Base-by-base conservation (phyloP, 2,888 invertebrate genomes). In the Nineta flava region DNA sequence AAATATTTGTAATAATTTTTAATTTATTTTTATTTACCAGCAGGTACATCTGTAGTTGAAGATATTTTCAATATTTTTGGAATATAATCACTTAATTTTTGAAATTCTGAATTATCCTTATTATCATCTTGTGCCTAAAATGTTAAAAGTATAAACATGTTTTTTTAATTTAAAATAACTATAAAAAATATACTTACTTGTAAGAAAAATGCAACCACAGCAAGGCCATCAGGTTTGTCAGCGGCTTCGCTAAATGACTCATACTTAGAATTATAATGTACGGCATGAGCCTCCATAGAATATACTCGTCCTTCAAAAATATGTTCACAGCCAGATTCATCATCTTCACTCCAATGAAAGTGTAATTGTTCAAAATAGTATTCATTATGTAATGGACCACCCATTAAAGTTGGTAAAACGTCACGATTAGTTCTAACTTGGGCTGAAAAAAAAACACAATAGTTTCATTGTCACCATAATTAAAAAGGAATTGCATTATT, bases 281-380 rank as follows among this genome's bases (percentile, higher is more conserved):
- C 87, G 49, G 85, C 77, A 60, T 87, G 87, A 44, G 83, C 80
- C 66, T 85, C 85, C 66, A 82, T 81, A 9, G 83, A 82, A 57
- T 77, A 80, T 73, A 76, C 73, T 55, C 72, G 75, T 44, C 83
- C 84, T 64, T 87, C 81, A 43, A 87, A 70, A 32, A 80, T 79
- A 60, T 87, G 87, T 62, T 87, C 87, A 57, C 86, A 86, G 12
- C 87, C 87, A 35, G 78, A 78, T 57, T 78, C 79, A 57, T 83
- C 80, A 47, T 77, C 77, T 17, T 81, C 79, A 1, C 80, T 79
- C 86, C 87, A 87, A 64, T 87, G 87, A 64, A 87, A 86, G 65
- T 87, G 87, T 64, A 86, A 71, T 62, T 87, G 85, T 56, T 83
- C 82, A 53, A 86, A 83, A 50, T 80, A 73, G 58, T 78, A 84